Percentiles rank a stretch among this genome's conserved stretches.
phyloP scores from a whole-genome alignment of 2,113 vertebrate species.

The Carassius gibelio region DNA sequence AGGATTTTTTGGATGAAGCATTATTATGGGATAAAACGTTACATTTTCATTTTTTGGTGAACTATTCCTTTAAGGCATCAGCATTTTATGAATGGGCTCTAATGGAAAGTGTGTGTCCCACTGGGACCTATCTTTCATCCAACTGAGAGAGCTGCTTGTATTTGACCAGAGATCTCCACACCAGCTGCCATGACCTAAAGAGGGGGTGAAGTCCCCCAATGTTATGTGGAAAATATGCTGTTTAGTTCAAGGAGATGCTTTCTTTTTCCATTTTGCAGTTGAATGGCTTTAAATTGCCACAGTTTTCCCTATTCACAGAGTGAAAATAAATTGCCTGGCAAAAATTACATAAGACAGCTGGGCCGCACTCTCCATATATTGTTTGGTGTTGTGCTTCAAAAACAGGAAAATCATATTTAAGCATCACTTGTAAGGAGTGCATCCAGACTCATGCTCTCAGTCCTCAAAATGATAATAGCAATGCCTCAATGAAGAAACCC shows the following conservation, averaged over 20 bases:
- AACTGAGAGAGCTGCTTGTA: neutral
- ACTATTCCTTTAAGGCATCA: neutral
- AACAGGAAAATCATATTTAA: slow-evolving; percentile 4
- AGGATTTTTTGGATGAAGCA: no score
- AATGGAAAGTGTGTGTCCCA: slow-evolving; percentile 21
- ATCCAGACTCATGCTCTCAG: slow-evolving; percentile 6
- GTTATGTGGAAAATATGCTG: slow-evolving; percentile 14
- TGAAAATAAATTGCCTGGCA: slow-evolving; percentile 28
- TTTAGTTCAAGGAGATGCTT: slow-evolving; percentile 9
- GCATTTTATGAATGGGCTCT: slow-evolving; percentile 32
- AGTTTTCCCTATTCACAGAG: slow-evolving; percentile 19
- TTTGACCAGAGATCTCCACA: slow-evolving; percentile 31
- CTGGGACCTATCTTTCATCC: slow-evolving; percentile 11
- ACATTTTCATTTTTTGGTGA: neutral
- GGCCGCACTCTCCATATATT: slow-evolving; percentile 25
- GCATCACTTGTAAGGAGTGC: slow-evolving; percentile 19
- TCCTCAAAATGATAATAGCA: neutral
- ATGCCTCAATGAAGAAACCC: slow-evolving; percentile 8
- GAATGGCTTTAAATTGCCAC: slow-evolving; percentile 40
- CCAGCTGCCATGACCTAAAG: slow-evolving; percentile 21
- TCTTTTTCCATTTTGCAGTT: slow-evolving; percentile 11
- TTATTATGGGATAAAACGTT: no score
- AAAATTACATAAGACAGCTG: slow-evolving; percentile 39
- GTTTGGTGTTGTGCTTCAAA: neutral
- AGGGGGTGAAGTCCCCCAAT: slow-evolving; percentile 1